Evolutionary conservation across 2,113 vertebrate species (phyloP), one percentile per base, ranked within the genome.

Genomic region (Xenopus tropicalis): DNA sequence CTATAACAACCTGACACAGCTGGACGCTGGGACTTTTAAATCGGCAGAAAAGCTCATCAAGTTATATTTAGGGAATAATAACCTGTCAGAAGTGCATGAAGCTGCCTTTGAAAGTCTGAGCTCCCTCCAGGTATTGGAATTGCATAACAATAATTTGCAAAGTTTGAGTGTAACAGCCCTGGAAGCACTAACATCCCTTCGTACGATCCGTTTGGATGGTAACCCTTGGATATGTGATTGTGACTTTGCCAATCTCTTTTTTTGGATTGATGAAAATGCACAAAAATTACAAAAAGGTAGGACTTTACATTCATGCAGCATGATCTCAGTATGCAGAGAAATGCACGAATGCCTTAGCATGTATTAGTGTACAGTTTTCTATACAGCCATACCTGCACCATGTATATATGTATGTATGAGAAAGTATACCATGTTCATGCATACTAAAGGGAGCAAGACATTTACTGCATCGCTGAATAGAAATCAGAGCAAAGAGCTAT

Each of bases 151-250:
- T 80, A 90, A 93, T 12, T 87, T 98, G 24, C 93, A 93, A 42
- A 87, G 90, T 82, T 90, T 99, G 20, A 90, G 86, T 16, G 94
- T 97, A 83, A 89, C 90, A 72, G 86, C 91, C 70, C 86, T 99
- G 69, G 93, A 88, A 74, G 91, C 93, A 16, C 85, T 99, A 74
- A 93, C 95, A 56, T 96, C 94, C 25, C 88, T 99, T 69, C 88
- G 95, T 79, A 81, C 90, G 23, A 83, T 98, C 77, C 93, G 93
- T 74, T 79, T 99, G 25, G 97, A 99, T 83, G 96, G 96, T 65
- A 99, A 99, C 88, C 97, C 97, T 0, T 98, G 97, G 97, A 86
- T 95, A 10, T 98, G 96, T 71, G 95, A 99, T 83, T 99, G 97
- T 80, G 93, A 94, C 83, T 99, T 99, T 84, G 93, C 96, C 85